Percentiles rank a stretch among this genome's conserved stretches.
Evolutionary conservation across 2,888 invertebrate genomes (phyloP).

Genomic region (Rhabditophanes sp.): DNA sequence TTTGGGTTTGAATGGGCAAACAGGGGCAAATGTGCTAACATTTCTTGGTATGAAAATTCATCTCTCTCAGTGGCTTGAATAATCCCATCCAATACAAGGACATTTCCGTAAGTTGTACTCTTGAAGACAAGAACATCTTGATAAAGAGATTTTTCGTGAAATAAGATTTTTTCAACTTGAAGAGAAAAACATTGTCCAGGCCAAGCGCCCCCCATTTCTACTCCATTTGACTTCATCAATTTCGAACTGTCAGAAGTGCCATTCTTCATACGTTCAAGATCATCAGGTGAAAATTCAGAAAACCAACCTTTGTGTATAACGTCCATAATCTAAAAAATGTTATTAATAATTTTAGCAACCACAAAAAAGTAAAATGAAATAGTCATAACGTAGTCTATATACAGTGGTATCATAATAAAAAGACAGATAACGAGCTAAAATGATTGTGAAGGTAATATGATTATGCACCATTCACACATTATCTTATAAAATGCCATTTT

Average conservation of each 20-base stretch:
- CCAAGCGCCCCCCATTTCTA: slow-evolving; percentile 54
- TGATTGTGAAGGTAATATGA: too few species aligned
- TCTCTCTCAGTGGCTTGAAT: slow-evolving; percentile 90
- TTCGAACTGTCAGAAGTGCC: slow-evolving; percentile 13
- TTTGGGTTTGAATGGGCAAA: slow-evolving; percentile 76
- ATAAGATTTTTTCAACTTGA: slow-evolving; percentile 63
- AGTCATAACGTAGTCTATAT: too few species aligned
- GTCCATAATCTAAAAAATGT: slow-evolving; percentile 52
- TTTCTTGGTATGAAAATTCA: slow-evolving; percentile 83
- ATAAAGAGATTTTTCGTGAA: slow-evolving; percentile 62
- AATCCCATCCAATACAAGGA: slow-evolving; percentile 77
- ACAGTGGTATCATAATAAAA: too few species aligned
- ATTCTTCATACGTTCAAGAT: slow-evolving; percentile 25
- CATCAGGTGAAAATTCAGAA: slow-evolving; percentile 63
- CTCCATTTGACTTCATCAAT: slow-evolving; percentile 31
- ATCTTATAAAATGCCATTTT: too few species aligned
- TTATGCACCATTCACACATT: too few species aligned
- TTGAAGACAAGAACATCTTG: slow-evolving; percentile 70
- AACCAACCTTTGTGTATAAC: slow-evolving; percentile 68
- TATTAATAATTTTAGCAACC: not conserved
- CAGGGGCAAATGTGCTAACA: slow-evolving; percentile 82
- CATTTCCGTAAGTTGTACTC: slow-evolving; percentile 65
- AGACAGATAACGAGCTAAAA: too few species aligned
- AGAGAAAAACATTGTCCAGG: slow-evolving; percentile 74
- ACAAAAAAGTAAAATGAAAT: not conserved